These are phyloP conservation scores for Drosophila nasuta DNA, from an alignment of 1,140 invertebrate species.

Conservation along the genomic window DNA sequence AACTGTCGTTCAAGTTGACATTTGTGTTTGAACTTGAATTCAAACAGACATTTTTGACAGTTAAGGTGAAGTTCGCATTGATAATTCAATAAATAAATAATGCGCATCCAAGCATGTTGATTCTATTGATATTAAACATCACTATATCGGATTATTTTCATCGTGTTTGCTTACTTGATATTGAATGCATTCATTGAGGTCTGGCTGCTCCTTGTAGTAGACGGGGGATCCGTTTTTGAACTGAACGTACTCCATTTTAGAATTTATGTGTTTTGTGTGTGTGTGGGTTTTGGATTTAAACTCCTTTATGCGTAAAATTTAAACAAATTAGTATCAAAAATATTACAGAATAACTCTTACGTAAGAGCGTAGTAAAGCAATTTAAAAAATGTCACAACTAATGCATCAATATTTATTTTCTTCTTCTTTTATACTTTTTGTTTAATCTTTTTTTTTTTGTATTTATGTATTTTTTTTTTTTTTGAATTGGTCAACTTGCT, in stretches of 20 bases:
- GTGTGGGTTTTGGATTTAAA: conserved; percentile 73
- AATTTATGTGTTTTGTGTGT: conserved; percentile 52
- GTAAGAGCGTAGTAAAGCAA: conserved; percentile 46
- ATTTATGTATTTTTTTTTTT: conserved; percentile 31
- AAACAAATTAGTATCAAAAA: conserved; percentile 59
- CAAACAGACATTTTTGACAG: conserved; percentile 55
- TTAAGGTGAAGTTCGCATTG: conserved; percentile 56
- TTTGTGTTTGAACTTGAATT: conserved; percentile 78
- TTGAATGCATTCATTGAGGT: conserved; percentile 84
- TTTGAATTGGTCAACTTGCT: conserved; percentile 64
- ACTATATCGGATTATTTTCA: neutral
- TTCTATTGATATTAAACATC: neutral
- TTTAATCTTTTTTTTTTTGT: conserved; percentile 16
- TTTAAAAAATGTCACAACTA: conserved; percentile 20
- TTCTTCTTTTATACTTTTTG: conserved; percentile 34
- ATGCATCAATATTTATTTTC: conserved; percentile 40
- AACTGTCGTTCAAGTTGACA: conserved; percentile 39
- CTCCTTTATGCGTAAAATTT: conserved; percentile 64
- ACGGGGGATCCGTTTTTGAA: conserved; percentile 84
- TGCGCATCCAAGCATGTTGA: neutral
- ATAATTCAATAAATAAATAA: neutral
- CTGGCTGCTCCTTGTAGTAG: conserved; percentile 84
- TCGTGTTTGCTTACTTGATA: conserved; percentile 80
- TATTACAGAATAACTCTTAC: conserved; percentile 65
- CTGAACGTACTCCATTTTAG: conserved; percentile 84